A percentile compares a stretch with the other conserved stretches of the same genome.
Conservation (phyloP, 2,113 vertebrate genomes). For the Stegastes partitus region DNA sequence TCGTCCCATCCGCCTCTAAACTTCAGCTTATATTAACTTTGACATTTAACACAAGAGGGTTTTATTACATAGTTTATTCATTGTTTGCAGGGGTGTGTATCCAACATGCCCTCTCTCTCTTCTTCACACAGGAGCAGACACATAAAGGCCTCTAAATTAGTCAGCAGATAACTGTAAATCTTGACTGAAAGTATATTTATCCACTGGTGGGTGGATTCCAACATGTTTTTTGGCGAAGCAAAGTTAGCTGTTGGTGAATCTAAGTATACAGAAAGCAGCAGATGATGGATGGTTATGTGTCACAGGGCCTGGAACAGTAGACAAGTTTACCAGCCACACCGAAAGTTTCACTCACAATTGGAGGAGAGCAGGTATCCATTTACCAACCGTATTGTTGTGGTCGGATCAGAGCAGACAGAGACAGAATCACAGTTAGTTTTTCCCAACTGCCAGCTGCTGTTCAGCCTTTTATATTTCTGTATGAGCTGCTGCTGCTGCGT, state of each 20-base stretch:
- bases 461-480: background rate
- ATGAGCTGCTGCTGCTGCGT: background rate
- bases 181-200: slow-evolving; percentile 18
- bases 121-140: background rate
- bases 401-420: background rate
- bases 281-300: slow-evolving; percentile 8
- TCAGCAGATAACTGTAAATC: slow-evolving; percentile 18
- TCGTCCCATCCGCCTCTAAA: background rate
- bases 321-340: slow-evolving; percentile 23
- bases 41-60: slow-evolving; percentile 30
- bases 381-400: slow-evolving; percentile 25
- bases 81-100: slow-evolving; percentile 51
- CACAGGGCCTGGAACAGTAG: background rate
- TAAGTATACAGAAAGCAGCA: slow-evolving; percentile 6
- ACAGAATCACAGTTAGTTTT: background rate
- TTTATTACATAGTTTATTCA: slow-evolving; percentile 30
- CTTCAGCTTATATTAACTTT: slow-evolving; percentile 3
- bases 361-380: slow-evolving; percentile 21
- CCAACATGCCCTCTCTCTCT: background rate
- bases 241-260: slow-evolving; percentile 10
- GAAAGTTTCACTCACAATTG: slow-evolving; percentile 8
- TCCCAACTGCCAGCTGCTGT: slow-evolving; percentile 8
- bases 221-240: slow-evolving; percentile 5
- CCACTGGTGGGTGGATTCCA: slow-evolving; percentile 13
- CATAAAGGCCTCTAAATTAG: background rate